These are phyloP conservation scores for Callorhinus ursinus DNA, from an alignment of 2,113 vertebrate species.

Conservation along the genomic window DNA sequence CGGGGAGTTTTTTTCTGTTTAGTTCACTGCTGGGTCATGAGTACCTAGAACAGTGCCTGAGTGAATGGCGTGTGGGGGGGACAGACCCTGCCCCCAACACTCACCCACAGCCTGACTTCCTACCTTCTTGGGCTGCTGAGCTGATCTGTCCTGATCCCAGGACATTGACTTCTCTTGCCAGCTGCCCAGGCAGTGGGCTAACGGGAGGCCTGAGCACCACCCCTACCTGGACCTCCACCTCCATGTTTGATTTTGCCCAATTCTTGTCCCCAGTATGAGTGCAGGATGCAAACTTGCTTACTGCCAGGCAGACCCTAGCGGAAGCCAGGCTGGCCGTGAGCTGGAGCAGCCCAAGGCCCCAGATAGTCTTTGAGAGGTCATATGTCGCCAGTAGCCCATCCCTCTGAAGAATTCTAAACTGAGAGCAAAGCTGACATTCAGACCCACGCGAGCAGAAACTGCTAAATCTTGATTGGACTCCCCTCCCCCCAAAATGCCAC, in stretches of 20 bases:
- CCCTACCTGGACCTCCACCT: too few relatives aligned
- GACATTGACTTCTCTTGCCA: neutral
- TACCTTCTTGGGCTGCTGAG: neutral
- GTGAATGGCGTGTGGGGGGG: neutral
- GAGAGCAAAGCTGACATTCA: neutral
- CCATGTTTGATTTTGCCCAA: neutral
- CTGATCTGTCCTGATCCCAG: neutral
- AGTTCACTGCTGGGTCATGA: neutral
- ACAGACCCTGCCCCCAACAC: too few relatives aligned
- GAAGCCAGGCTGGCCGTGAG: neutral
- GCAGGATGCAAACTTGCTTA: neutral
- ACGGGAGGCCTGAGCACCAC: neutral
- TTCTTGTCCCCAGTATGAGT: neutral
- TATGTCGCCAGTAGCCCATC: neutral
- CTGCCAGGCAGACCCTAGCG: neutral
- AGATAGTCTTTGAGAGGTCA: neutral
- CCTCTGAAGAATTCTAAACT: neutral
- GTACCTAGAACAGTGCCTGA: neutral
- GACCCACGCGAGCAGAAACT: neutral
- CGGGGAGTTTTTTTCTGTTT: neutral
- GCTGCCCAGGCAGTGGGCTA: neutral
- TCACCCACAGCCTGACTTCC: neutral
- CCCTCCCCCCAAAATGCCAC: neutral
- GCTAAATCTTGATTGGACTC: neutral
- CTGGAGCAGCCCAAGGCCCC: neutral